phyloP scores from a whole-genome alignment of 2,113 vertebrate genomes.

The Carlito syrichta region DNA sequence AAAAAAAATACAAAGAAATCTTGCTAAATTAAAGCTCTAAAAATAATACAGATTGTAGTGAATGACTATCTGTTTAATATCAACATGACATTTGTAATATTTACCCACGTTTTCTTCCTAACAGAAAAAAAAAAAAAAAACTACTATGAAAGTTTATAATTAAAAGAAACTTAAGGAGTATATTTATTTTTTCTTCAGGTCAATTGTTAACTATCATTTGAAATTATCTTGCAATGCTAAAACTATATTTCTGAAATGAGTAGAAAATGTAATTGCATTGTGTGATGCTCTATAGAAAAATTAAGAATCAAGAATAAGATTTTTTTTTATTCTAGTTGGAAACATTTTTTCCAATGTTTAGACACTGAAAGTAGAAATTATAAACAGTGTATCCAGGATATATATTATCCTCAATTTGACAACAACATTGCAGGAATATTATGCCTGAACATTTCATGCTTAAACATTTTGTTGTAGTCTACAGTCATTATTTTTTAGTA shows the following conservation, averaged over 20 bases:
- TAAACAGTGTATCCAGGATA: not conserved
- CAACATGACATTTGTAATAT: not conserved
- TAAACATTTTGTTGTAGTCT: not conserved
- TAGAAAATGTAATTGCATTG: not conserved
- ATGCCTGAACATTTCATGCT: not conserved
- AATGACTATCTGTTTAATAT: slow-evolving; percentile 5
- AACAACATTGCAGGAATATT: not conserved
- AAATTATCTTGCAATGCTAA: not conserved
- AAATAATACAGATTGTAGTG: not conserved
- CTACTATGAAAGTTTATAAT: not conserved
- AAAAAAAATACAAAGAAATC: not conserved
- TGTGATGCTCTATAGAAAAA: not conserved
- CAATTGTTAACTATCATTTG: not conserved
- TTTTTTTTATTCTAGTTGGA: not conserved
- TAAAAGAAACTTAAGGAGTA: not conserved
- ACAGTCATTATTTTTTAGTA: not conserved
- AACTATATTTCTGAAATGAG: not conserved
- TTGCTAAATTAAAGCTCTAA: slow-evolving; percentile 36
- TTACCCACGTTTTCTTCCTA: not conserved
- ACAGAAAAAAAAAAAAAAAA: not conserved
- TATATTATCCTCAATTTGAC: not conserved
- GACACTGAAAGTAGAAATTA: not conserved
- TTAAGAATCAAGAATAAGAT: not conserved
- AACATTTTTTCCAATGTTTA: not conserved
- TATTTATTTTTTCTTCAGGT: not conserved